Conservation (phyloP, 2,888 invertebrate species). For the Drosophila fungiperda region DNA sequence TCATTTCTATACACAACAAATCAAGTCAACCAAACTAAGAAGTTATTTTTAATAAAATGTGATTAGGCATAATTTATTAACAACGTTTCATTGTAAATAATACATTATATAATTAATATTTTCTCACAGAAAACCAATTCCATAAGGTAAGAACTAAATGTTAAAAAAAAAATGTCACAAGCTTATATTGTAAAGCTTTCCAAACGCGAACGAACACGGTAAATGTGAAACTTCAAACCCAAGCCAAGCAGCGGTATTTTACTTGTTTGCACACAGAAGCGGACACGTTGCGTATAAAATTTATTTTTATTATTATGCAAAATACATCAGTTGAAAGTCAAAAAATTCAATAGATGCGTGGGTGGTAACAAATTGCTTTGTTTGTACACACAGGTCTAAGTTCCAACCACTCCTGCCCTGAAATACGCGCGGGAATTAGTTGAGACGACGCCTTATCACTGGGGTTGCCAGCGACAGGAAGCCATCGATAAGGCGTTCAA, state of each 20-base stretch:
- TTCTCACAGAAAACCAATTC: neutral
- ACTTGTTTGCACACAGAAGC: constrained; percentile 44
- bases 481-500: constrained; percentile 55
- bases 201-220: neutral
- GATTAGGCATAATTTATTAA: neutral
- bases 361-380: constrained; percentile 73
- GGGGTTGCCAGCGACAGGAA: constrained; percentile 55
- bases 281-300: constrained; percentile 75
- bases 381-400: constrained; percentile 39
- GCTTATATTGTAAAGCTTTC: neutral
- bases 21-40: neutral
- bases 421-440: constrained; percentile 74
- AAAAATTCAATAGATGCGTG: constrained; percentile 48
- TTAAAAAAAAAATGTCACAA: neutral
- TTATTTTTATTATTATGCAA: constrained; percentile 76
- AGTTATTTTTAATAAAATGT: neutral
- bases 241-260: constrained; percentile 5
- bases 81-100: neutral
- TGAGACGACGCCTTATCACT: constrained; percentile 31
- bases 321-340: constrained; percentile 53
- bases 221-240: constrained; percentile 16
- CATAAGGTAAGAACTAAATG: neutral
- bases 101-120: neutral
- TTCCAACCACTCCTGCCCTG: neutral
- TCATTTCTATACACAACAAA: neutral